Evolutionary conservation across 2,797 vertebrate genomes (phyloP).

Genomic region (Fistularia commersonii): DNA sequence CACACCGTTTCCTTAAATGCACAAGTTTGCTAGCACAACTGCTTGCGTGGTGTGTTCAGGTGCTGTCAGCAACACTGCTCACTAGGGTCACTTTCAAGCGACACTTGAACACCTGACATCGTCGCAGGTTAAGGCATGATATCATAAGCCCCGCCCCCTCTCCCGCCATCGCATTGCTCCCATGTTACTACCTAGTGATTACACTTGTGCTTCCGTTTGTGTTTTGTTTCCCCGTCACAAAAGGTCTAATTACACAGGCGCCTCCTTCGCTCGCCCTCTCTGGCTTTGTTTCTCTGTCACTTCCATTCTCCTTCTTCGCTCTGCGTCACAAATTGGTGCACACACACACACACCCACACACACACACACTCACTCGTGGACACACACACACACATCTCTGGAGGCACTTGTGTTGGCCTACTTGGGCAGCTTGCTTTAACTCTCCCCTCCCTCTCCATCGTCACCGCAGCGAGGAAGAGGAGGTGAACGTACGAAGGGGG

Average conservation of each 20-base stretch:
- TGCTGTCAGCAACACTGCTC: too few species aligned
- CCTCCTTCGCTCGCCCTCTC: slow-evolving; percentile 27
- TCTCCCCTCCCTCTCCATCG: slow-evolving; percentile 50
- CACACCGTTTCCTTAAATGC: too few species aligned
- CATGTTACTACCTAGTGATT: too few species aligned
- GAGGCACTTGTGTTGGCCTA: slow-evolving; percentile 66
- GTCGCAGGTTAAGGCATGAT: too few species aligned
- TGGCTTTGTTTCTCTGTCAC: slow-evolving; percentile 19
- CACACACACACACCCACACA: slow-evolving; percentile 17
- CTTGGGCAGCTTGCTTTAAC: slow-evolving; percentile 63
- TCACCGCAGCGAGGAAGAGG: slow-evolving; percentile 27
- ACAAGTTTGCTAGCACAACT: too few species aligned
- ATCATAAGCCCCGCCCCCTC: too few species aligned
- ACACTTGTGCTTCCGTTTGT: too few species aligned
- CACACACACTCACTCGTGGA: slow-evolving; percentile 18
- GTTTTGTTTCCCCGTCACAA: slow-evolving; percentile 18
- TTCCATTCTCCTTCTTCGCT: slow-evolving; percentile 26
- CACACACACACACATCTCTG: slow-evolving; percentile 40
- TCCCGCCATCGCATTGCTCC: too few species aligned
- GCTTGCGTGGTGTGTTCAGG: too few species aligned
- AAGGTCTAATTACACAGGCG: slow-evolving; percentile 31
- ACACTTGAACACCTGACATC: too few species aligned
- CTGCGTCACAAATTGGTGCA: slow-evolving; percentile 11
- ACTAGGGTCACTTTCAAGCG: too few species aligned
- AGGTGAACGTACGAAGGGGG: slow-evolving; percentile 25